A percentile compares a stretch with the other conserved stretches of the same genome.
These are phyloP conservation scores for Melangyna quadrimaculata DNA, from an alignment of 2,888 invertebrate genomes.

Conservation along the genomic window DNA sequence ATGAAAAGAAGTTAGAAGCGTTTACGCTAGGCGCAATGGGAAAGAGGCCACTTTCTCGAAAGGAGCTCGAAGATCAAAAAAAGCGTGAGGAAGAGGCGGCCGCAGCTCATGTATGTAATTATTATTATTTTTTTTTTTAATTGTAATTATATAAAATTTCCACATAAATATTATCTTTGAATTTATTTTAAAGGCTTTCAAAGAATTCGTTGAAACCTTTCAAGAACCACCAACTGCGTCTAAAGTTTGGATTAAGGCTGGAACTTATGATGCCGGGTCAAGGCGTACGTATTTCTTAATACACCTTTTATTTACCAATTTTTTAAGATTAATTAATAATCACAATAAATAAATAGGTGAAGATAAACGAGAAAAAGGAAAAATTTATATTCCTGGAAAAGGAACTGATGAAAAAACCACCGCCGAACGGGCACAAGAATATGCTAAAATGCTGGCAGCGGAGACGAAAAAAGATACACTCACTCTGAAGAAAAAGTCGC, in stretches of 20 bases:
- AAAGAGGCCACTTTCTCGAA: slow-evolving; percentile 88
- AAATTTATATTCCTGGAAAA: slow-evolving; percentile 94
- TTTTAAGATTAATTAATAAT: too few relatives aligned
- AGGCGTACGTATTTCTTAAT: slow-evolving; percentile 86
- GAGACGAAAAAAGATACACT: slow-evolving; percentile 85
- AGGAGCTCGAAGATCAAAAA: slow-evolving; percentile 91
- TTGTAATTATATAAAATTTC: slow-evolving; percentile 8
- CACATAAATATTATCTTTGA: neutral
- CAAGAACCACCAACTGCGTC: slow-evolving; percentile 92
- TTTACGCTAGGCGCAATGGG: slow-evolving; percentile 89
- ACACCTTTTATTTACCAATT: neutral
- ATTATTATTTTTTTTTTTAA: slow-evolving; percentile 23
- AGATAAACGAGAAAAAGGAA: slow-evolving; percentile 93
- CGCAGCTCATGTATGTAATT: slow-evolving; percentile 92
- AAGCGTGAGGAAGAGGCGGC: slow-evolving; percentile 95
- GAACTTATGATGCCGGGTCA: slow-evolving; percentile 97
- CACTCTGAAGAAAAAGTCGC: slow-evolving; percentile 86
- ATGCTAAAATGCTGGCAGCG: slow-evolving; percentile 84
- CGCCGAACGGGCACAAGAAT: slow-evolving; percentile 87
- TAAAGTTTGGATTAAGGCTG: slow-evolving; percentile 99
- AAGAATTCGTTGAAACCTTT: slow-evolving; percentile 98
- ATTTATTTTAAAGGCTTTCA: slow-evolving; percentile 87
- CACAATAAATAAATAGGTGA: slow-evolving; percentile 85
- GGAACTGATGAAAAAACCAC: slow-evolving; percentile 83
- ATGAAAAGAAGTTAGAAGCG: slow-evolving; percentile 89